A percentile compares a stretch with the other conserved stretches of the same genome.
Evolutionary conservation across 2,888 invertebrate genomes (phyloP).

Genomic region (Bombylius major): DNA sequence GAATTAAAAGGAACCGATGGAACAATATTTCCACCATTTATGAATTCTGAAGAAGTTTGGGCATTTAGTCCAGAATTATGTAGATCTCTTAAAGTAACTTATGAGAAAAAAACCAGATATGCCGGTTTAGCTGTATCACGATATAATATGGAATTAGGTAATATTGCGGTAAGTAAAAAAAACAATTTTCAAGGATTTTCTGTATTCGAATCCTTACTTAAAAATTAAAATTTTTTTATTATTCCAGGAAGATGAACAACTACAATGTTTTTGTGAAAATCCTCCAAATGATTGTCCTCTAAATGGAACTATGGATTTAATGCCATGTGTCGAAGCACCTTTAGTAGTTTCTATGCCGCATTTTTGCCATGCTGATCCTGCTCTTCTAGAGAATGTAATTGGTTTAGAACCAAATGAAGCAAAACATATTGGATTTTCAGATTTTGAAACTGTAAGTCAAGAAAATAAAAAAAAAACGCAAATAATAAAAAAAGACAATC

Average conservation of each 20-base stretch:
- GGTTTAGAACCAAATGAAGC: slow-evolving; percentile 51
- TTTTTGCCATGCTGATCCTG: slow-evolving; percentile 47
- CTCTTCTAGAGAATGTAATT: slow-evolving; percentile 26
- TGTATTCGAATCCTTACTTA: too few relatives aligned
- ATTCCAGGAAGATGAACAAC: slow-evolving; percentile 13
- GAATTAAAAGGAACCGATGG: slow-evolving; percentile 68
- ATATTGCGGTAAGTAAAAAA: not conserved
- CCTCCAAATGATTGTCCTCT: slow-evolving; percentile 53
- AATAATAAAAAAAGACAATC: too few relatives aligned
- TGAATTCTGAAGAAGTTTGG: slow-evolving; percentile 49
- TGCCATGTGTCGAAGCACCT: slow-evolving; percentile 51
- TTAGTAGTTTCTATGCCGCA: slow-evolving; percentile 68
- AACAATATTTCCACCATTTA: slow-evolving; percentile 69
- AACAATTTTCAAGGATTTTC: too few relatives aligned
- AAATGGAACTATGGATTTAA: slow-evolving; percentile 60
- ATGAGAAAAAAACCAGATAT: slow-evolving; percentile 20
- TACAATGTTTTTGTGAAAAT: slow-evolving; percentile 43
- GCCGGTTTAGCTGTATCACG: not conserved
- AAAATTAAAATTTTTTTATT: not conserved
- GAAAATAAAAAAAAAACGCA: not conserved
- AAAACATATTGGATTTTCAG: slow-evolving; percentile 59
- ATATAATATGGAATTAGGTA: not conserved
- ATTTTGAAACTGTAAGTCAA: slow-evolving; percentile 57
- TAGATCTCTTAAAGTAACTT: slow-evolving; percentile 36
- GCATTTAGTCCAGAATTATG: slow-evolving; percentile 66